These are phyloP conservation scores for Leucophenga montana DNA, from an alignment of 2,888 invertebrate species.

Conservation along the genomic window DNA sequence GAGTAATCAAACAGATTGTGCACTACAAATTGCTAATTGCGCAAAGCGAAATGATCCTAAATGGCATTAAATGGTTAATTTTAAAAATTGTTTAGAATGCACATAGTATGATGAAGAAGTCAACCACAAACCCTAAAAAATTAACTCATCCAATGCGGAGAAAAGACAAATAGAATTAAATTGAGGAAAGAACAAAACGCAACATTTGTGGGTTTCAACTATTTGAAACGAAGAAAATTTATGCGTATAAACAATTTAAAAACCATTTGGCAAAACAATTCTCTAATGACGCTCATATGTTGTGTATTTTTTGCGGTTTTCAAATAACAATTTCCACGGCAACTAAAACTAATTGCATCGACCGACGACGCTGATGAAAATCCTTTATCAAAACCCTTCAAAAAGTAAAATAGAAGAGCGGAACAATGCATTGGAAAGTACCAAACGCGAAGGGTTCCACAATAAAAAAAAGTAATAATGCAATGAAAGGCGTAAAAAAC, in stretches of 20 bases:
- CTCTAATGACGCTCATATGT: conserved; percentile 65
- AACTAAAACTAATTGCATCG: conserved; percentile 51
- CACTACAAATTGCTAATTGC: conserved; percentile 47
- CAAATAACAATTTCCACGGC: conserved; percentile 46
- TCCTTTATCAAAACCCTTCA: conserved; percentile 59
- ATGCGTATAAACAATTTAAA: conserved; percentile 63
- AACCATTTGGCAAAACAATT: conserved; percentile 67
- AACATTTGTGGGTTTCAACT: conserved; percentile 17
- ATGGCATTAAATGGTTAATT: conserved; percentile 34
- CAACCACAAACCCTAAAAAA: conserved; percentile 51
- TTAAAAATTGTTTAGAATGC: conserved; percentile 4
- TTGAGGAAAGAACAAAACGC: conserved; percentile 28
- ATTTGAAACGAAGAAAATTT: conserved; percentile 40
- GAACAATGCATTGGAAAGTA: conserved; percentile 8
- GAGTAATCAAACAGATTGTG: not conserved
- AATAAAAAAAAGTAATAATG: not conserved
- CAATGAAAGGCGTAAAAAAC: conserved; percentile 19
- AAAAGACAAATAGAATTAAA: conserved; percentile 45
- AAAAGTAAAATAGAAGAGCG: conserved; percentile 30
- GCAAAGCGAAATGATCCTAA: conserved; percentile 5
- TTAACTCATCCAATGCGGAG: conserved; percentile 53
- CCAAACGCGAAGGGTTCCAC: conserved; percentile 10
- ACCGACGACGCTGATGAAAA: conserved; percentile 38
- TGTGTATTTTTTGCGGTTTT: conserved; percentile 63
- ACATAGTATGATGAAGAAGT: too few species aligned